These are phyloP conservation scores for Neotragus moschatus DNA, from an alignment of 2,113 vertebrate species.

Conservation along the genomic window DNA sequence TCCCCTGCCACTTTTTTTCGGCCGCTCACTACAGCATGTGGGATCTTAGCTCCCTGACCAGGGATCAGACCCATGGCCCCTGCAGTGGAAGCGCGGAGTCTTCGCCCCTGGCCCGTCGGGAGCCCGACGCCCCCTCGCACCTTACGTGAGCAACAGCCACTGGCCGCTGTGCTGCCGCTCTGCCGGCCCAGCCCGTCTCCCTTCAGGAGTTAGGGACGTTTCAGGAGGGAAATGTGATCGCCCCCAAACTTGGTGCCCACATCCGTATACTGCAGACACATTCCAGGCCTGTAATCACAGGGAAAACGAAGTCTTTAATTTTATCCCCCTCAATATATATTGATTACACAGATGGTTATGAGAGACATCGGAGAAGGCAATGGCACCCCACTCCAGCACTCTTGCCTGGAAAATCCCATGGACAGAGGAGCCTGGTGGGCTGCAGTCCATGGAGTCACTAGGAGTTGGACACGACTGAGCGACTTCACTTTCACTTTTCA, in stretches of 20 bases:
- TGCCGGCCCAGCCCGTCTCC: not conserved
- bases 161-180: not conserved
- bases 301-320: not conserved
- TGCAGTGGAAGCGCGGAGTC: not conserved
- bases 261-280: fast-evolving
- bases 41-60: not conserved
- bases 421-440: too few species aligned
- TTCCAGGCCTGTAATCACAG: not conserved
- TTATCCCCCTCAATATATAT: not conserved
- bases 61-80: not conserved
- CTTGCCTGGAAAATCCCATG: too few species aligned
- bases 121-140: not conserved
- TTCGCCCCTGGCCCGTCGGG: not conserved
- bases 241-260: not conserved
- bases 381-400: too few species aligned
- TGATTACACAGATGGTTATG: not conserved
- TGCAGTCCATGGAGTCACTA: too few species aligned
- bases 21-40: fast-evolving
- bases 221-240: not conserved
- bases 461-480: too few species aligned
- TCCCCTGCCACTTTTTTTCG: not conserved
- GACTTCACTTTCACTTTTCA: too few species aligned
- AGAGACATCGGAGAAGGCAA: too few species aligned
- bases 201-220: not conserved
- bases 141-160: not conserved